phyloP scores from a whole-genome alignment of 1,140 invertebrate species.

The Cotesia vestalis region DNA sequence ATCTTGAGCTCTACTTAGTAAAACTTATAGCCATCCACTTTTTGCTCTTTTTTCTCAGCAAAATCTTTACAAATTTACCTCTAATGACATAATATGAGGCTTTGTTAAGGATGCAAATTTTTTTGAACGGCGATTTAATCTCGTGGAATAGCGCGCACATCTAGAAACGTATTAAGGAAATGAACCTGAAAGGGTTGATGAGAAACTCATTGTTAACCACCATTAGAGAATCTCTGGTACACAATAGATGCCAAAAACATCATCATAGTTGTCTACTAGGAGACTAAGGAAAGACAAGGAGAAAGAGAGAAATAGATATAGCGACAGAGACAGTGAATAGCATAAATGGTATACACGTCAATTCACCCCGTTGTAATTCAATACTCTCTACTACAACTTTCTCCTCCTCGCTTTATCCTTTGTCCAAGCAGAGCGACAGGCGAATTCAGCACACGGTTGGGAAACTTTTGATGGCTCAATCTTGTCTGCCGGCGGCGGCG shows the following conservation, averaged over 20 bases:
- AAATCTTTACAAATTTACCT: too few species aligned
- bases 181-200: constrained; percentile 9
- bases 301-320: too few species aligned
- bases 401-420: not conserved
- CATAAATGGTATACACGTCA: constrained; percentile 24
- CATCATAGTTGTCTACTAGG: constrained; percentile 25
- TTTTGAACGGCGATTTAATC: not conserved
- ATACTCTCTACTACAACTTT: constrained; percentile 20
- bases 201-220: constrained; percentile 25
- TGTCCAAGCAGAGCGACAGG: not conserved
- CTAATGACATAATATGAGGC: too few species aligned
- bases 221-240: not conserved
- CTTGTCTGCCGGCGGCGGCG: constrained; percentile 40
- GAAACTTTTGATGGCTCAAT: constrained; percentile 61
- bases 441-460: constrained; percentile 53
- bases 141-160: not conserved
- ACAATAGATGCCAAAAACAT: constrained; percentile 28
- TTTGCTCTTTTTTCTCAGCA: constrained; percentile 43
- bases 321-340: not conserved
- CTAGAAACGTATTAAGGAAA: constrained; percentile 6
- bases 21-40: constrained; percentile 54
- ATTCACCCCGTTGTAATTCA: constrained; percentile 44
- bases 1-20: not conserved
- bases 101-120: not conserved
- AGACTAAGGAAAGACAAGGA: too few species aligned